phyloP scores from a whole-genome alignment of 2,888 invertebrate species.

The Drosophila planitibia region DNA sequence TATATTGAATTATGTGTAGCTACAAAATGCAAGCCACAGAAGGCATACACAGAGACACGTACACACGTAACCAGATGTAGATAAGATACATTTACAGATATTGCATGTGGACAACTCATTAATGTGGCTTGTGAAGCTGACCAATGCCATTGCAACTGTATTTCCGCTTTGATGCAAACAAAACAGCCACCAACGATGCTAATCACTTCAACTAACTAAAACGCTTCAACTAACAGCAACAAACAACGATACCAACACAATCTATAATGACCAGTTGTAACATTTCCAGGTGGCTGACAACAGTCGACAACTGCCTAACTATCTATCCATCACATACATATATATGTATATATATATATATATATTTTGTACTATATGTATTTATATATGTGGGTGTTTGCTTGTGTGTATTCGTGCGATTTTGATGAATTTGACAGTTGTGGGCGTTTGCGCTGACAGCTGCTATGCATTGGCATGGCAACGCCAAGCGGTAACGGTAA shows the following conservation, averaged over 20 bases:
- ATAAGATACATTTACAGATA: slow-evolving; percentile 4
- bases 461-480: slow-evolving; percentile 61
- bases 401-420: slow-evolving; percentile 75
- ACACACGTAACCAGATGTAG: neutral
- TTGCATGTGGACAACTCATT: slow-evolving; percentile 40
- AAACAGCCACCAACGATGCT: slow-evolving; percentile 79
- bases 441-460: slow-evolving; percentile 83
- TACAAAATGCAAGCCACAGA: slow-evolving; percentile 21
- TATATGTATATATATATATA: slow-evolving; percentile 22
- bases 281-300: slow-evolving; percentile 75
- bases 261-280: slow-evolving; percentile 50
- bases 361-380: slow-evolving; percentile 5
- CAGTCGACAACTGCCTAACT: slow-evolving; percentile 64
- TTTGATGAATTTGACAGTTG: slow-evolving; percentile 85
- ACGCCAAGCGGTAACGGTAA: slow-evolving; percentile 42
- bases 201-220: slow-evolving; percentile 79
- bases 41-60: slow-evolving; percentile 9
- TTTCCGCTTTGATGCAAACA: slow-evolving; percentile 75
- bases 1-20: slow-evolving; percentile 45
- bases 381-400: slow-evolving; percentile 14
- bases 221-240: slow-evolving; percentile 67
- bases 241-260: slow-evolving; percentile 34
- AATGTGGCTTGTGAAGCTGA: slow-evolving; percentile 48
- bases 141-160: slow-evolving; percentile 64
- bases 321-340: slow-evolving; percentile 31